These are phyloP conservation scores for Caenorhabditis uteleia DNA, from an alignment of 2,888 invertebrate genomes.

Conservation along the genomic window DNA sequence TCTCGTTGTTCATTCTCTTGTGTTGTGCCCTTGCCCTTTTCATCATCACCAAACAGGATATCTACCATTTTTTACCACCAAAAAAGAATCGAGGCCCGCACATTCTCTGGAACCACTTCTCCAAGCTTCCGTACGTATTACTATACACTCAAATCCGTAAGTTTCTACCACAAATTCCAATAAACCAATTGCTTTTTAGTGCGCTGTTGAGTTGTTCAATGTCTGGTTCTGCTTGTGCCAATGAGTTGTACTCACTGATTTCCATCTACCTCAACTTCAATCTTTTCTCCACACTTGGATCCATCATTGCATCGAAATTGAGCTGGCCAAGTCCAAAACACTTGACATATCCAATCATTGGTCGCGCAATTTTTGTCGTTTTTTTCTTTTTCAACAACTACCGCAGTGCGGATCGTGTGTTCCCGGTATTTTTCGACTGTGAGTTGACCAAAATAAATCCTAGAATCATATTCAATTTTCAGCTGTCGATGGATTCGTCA, in stretches of 20 bases:
- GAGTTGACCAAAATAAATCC: conserved; percentile 1
- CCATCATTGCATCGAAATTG: conserved; percentile 81
- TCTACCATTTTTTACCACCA: no score
- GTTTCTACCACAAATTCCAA: conserved; percentile 4
- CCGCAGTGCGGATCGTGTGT: conserved; percentile 75
- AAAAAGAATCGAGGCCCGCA: conserved; percentile 42
- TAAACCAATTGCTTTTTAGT: conserved; percentile 24
- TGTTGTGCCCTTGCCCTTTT: conserved; percentile 94
- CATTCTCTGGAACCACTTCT: conserved; percentile 30
- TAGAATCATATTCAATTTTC: not conserved
- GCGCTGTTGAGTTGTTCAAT: conserved; percentile 83
- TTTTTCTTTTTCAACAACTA: conserved; percentile 91
- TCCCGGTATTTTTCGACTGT: conserved; percentile 78
- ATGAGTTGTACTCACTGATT: conserved; percentile 73
- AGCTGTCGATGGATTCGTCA: conserved; percentile 71
- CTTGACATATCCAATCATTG: conserved; percentile 79
- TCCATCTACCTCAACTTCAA: conserved; percentile 94
- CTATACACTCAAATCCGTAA: conserved; percentile 34
- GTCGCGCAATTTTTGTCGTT: conserved; percentile 83
- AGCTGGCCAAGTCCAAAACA: conserved; percentile 82
- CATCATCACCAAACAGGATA: conserved; percentile 86
- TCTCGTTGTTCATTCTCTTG: conserved; percentile 87
- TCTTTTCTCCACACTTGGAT: conserved; percentile 88
- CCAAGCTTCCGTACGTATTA: no score
- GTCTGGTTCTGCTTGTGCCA: conserved; percentile 88